Conservation (phyloP, 2,797 vertebrate genomes). For the Silurus aristotelis region DNA sequence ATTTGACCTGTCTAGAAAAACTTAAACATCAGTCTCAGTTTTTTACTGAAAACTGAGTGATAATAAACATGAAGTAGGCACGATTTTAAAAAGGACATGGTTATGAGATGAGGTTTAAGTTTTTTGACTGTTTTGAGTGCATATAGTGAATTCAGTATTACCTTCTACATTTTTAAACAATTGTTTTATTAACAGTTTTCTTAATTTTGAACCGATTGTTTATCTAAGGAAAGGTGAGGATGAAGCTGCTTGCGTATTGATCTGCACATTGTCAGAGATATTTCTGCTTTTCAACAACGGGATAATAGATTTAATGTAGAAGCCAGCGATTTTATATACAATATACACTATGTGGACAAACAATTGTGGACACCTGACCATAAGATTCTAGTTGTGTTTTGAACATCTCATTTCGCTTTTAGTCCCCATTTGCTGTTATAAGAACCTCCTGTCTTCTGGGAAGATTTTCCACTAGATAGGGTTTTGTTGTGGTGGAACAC, state of each 20-base stretch:
- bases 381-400: no score
- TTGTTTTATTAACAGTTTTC: not conserved
- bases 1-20: not conserved
- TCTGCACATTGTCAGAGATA: no score
- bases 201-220: not conserved
- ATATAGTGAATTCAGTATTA: not conserved
- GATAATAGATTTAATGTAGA: not conserved
- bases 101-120: not conserved
- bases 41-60: no score
- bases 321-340: not conserved
- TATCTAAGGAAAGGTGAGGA: not conserved
- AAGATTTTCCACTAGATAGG: no score
- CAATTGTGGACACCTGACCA: no score
- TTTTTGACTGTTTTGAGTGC: not conserved
- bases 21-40: not conserved
- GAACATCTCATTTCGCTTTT: no score
- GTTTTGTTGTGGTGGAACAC: no score
- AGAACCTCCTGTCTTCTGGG: no score
- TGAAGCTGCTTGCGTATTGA: not conserved
- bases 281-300: not conserved
- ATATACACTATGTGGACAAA: not conserved
- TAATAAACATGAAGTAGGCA: not conserved
- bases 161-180: not conserved
- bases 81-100: not conserved
- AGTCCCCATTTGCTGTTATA: no score